Percentiles rank a stretch among this genome's conserved stretches.
Conservation (phyloP, 1,140 invertebrate species). For the Atopsyche davidsoni region DNA sequence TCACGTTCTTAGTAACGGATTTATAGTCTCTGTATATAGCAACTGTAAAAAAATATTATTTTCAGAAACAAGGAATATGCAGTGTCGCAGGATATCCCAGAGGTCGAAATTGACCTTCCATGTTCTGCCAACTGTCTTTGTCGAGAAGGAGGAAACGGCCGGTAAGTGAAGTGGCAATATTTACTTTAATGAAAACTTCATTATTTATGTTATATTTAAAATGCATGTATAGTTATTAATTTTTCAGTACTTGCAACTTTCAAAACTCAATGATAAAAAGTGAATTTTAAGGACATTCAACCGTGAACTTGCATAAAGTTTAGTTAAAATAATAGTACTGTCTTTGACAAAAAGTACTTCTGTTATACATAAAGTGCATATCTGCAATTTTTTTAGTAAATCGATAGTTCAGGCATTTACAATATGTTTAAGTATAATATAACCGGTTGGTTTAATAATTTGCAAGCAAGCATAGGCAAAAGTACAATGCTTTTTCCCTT, state of each 20-base stretch:
- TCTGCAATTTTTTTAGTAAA: background rate
- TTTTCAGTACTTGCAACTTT: background rate
- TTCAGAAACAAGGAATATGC: conserved; percentile 18
- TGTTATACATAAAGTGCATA: too few species aligned
- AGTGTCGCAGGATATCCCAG: conserved; percentile 6
- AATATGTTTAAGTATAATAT: background rate
- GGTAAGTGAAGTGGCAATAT: conserved; percentile 6
- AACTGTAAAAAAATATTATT: background rate
- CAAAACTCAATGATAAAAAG: too few species aligned
- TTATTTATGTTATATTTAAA: background rate
- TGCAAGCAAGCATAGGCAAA: too few species aligned
- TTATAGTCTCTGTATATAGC: background rate
- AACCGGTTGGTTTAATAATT: too few species aligned
- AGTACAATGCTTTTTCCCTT: background rate
- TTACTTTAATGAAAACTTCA: background rate
- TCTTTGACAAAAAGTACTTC: too few species aligned
- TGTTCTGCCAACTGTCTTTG: conserved; percentile 23
- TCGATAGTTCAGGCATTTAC: background rate
- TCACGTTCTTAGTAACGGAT: too few species aligned
- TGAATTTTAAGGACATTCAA: too few species aligned
- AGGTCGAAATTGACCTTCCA: conserved; percentile 19
- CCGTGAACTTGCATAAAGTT: too few species aligned
- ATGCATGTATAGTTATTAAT: background rate
- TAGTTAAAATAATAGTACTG: too few species aligned
- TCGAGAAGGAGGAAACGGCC: conserved; percentile 5